A percentile compares a stretch with the other conserved stretches of the same genome.
phyloP scores from a whole-genome alignment of 2,888 invertebrate species.

The Lasius platythorax region DNA sequence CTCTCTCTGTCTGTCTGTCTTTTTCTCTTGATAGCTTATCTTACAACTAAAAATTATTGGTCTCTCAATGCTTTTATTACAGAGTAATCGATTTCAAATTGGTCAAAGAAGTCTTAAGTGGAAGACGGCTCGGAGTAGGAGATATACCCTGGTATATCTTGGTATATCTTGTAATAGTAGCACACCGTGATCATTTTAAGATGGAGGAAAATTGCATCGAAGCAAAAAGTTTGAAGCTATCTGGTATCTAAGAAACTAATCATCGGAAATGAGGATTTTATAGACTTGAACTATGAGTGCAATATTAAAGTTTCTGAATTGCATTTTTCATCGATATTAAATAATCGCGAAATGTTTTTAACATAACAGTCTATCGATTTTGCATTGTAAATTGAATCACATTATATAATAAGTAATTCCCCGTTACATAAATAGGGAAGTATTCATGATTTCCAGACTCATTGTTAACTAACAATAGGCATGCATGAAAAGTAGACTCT shows the following conservation, averaged over 20 bases:
- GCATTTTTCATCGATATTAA: not conserved
- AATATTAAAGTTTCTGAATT: not conserved
- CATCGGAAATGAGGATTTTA: not conserved
- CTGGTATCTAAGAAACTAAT: not conserved
- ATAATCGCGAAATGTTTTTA: not conserved
- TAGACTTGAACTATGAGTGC: not conserved
- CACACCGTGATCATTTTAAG: not conserved
- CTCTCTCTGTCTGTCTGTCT: not conserved
- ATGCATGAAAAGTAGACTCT: not conserved
- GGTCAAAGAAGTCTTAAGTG: not conserved
- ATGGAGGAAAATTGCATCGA: not conserved
- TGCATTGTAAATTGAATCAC: not conserved
- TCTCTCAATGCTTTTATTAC: slow-evolving; percentile 21
- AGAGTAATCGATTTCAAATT: not conserved
- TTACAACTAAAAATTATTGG: not conserved
- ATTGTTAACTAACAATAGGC: not conserved
- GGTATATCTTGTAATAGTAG: not conserved
- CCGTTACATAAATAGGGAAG: not conserved
- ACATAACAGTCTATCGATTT: not conserved
- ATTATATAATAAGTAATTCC: slow-evolving; percentile 12
- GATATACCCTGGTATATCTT: not conserved
- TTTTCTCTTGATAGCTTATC: not conserved
- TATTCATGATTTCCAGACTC: not conserved
- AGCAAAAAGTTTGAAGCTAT: not conserved
- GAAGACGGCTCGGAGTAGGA: not conserved